Base-by-base conservation (phyloP, 2,888 invertebrate genomes). In the Lycia hirtaria region DNA sequence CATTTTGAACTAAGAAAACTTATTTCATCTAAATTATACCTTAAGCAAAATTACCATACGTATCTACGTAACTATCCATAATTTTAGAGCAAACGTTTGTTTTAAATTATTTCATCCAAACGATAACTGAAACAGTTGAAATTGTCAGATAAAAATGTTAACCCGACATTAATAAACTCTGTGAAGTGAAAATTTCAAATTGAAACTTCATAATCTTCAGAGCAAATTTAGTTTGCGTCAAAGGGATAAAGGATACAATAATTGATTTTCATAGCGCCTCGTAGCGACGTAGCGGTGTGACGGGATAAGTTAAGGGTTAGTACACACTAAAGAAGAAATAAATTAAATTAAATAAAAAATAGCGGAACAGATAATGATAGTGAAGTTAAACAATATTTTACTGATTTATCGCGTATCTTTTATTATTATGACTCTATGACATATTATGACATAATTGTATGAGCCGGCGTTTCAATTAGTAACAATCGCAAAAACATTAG, bases 191-290 rank as follows among this genome's bases (percentile, higher is more conserved):
- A 50, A 56, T 49, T 40, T 22, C 4, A 15, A 45, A 56, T 30
- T 30, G 6, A 43, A 56, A 45, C 26, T 40, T 15, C 7, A 32
- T 50, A 56, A 56, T 38, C 26, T 19, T 22, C 1, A 37, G 35
- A 53, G 37, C 35, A 22, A 50, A 32, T 56, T 44, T 33, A 38
- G 44, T 50, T 56, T 14, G 20, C 43, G 28, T 50, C 49, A 45
- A 50, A 50, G 35, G 41, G 41, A 32, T 38, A 45, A 53, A 33
- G 44, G 37, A 30, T 35, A 43, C 15, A 26, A 44, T 49, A 56
- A 55, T 44, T 56, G 55, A 49, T 49, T 50, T 49, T 43, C 22
- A 38, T 37, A 37, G 35, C 28, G 20, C 12, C 32, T 37, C 54
- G 26, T 41, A 41, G 41, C 41, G 26, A 0, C 9, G 9, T 41